A percentile compares a stretch with the other conserved stretches of the same genome.
These are phyloP conservation scores for Orycteropus afer DNA, from an alignment of 2,113 vertebrate species.

Conservation along the genomic window DNA sequence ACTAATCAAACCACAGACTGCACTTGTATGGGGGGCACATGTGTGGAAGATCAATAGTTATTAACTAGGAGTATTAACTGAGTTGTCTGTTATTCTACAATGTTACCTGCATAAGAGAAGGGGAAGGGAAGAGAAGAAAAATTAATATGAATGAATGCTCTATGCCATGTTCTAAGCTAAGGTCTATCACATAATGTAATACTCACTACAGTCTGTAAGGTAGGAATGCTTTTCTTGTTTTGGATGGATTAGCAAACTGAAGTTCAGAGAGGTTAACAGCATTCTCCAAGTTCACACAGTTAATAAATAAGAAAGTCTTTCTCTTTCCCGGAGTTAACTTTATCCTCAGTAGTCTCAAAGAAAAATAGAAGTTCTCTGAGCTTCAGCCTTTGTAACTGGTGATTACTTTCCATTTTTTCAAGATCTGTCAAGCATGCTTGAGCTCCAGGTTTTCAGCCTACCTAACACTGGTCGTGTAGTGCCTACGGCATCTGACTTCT, in stretches of 20 bases:
- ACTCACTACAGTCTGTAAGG: neutral
- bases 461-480: too few relatives aligned
- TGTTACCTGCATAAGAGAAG: neutral
- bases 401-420: neutral
- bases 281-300: neutral
- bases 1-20: neutral
- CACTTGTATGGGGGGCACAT: neutral
- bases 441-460: neutral
- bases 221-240: neutral
- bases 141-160: neutral
- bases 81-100: neutral
- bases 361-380: conserved; percentile 7
- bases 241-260: neutral
- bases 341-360: neutral
- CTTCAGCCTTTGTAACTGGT: neutral
- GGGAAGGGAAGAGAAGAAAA: neutral
- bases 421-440: neutral
- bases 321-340: neutral
- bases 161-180: conserved; percentile 2
- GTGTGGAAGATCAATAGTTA: neutral
- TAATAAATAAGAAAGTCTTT: neutral
- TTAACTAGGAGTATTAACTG: conserved; percentile 7
- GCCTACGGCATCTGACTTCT: too few relatives aligned
- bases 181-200: neutral
- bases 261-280: neutral